These are phyloP conservation scores for Colinus virginianus DNA, from an alignment of 2,113 vertebrate species.

Conservation along the genomic window DNA sequence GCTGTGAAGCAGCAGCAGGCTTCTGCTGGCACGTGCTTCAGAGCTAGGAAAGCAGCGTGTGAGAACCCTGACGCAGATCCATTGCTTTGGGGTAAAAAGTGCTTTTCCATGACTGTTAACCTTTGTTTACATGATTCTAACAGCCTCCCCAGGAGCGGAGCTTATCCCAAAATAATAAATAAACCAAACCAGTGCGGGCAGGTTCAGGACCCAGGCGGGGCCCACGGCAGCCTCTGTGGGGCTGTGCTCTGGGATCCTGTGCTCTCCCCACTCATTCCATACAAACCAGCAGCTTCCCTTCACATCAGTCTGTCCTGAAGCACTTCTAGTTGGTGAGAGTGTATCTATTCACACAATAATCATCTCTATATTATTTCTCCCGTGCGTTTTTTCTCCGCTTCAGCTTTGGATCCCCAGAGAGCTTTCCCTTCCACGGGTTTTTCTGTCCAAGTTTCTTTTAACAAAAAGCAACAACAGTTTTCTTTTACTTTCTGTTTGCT, in stretches of 20 bases:
- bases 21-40: constrained; percentile 39
- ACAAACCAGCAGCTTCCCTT: not conserved
- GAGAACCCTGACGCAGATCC: constrained; percentile 34
- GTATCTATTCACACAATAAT: not conserved
- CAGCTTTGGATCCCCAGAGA: not conserved
- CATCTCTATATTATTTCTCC: rapidly evolving
- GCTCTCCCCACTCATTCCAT: not conserved
- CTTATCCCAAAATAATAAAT: constrained; percentile 35
- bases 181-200: constrained; percentile 37
- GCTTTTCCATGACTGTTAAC: constrained; percentile 4
- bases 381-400: not conserved
- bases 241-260: not conserved
- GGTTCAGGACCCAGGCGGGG: not conserved
- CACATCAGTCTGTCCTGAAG: not conserved
- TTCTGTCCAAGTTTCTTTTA: not conserved
- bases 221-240: not conserved
- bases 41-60: not conserved
- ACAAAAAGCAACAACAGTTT: not conserved
- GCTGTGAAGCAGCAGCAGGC: not conserved
- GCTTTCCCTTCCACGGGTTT: not conserved
- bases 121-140: not conserved
- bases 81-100: constrained; percentile 14
- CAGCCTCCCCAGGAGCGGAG: not conserved
- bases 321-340: not conserved
- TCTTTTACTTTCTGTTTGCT: not conserved